Conservation (phyloP, 1,140 invertebrate species). For the Plutomurus gul region DNA sequence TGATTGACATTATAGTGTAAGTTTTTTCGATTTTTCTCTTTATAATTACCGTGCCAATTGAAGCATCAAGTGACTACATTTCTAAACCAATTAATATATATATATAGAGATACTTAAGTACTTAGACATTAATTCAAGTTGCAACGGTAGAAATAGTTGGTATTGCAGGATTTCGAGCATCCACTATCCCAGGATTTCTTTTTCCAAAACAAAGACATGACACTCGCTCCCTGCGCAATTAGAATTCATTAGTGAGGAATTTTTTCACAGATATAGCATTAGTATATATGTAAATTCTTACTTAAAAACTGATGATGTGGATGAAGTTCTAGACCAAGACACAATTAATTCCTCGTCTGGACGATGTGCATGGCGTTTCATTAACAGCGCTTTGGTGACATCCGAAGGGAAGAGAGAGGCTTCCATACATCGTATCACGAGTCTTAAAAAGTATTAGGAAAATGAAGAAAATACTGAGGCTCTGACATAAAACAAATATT, state of each 20-base stretch:
- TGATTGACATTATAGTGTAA: neutral
- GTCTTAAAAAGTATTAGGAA: constrained; percentile 55
- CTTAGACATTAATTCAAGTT: neutral
- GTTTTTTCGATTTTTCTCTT: neutral
- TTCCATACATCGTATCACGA: constrained; percentile 60
- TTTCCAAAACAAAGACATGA: neutral
- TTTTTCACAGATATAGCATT: neutral
- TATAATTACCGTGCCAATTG: no score
- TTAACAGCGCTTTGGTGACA: constrained; percentile 62
- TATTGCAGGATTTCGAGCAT: neutral
- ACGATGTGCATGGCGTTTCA: constrained; percentile 57
- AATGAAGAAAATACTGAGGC: neutral
- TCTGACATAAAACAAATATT: neutral
- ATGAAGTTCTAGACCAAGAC: constrained; percentile 68
- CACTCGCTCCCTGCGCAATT: neutral
- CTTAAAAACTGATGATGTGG: constrained; percentile 69
- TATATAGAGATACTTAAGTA: neutral
- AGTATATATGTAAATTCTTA: constrained; percentile 53
- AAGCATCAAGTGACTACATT: neutral
- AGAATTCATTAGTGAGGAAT: neutral
- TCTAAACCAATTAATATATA: neutral
- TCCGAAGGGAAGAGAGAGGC: constrained; percentile 63
- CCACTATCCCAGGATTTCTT: neutral
- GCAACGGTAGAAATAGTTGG: constrained; percentile 19
- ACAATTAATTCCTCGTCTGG: constrained; percentile 68